Base-by-base conservation (phyloP, 30 jellyfish, hydroid and myxozoan genomes). In the Cassiopea andromeda region DNA sequence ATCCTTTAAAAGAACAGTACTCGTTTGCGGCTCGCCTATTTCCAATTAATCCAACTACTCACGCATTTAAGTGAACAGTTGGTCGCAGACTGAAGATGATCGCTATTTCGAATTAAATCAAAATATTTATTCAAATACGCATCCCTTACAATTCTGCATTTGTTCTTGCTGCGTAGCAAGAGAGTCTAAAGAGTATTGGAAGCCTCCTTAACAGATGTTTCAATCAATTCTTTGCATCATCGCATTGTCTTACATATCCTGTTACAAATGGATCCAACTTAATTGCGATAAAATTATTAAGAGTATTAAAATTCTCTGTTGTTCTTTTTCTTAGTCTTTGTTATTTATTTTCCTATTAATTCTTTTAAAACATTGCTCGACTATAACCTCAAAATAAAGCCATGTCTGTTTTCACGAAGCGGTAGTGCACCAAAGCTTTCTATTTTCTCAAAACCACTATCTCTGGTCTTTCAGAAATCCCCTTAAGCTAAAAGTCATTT, bases 181-280 rank as follows among this genome's bases (percentile, higher is more conserved):
- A 83, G 61, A 58, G 70, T 83, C 69, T 83, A 19, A 70, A 69
- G 48, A 10, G 38, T 18, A 80, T 18, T 57, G 49, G 60, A 69
- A 46, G 45, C 90, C 73, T 27, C 54, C 38, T 27, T 27, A 69
- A 57, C 91, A 83, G 91, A 83, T 83, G 91, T 83, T 83, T 6
- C 58, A 10, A 68, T 13, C 27, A 27, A 64, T 6, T 3, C 12
- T 64, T 64, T 4, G 73, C 73, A 5, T 70, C 50, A 16, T 12
- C n/a, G n/a, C 7, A 70, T 18, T 43, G 54, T 70, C 27, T 12
- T 2, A 54, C 79, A 19, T 16, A 70, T 8, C 54, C 7, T 7
- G n/a, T 70, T 14, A 2, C 79, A 70, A 70, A 69, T 44, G 69
- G 69, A 70, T 83, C 76, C 70, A 78, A 83, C 69, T 83, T 83